Evolutionary conservation across 2,113 vertebrate genomes (phyloP).

Genomic region (Dissostichus mawsoni): DNA sequence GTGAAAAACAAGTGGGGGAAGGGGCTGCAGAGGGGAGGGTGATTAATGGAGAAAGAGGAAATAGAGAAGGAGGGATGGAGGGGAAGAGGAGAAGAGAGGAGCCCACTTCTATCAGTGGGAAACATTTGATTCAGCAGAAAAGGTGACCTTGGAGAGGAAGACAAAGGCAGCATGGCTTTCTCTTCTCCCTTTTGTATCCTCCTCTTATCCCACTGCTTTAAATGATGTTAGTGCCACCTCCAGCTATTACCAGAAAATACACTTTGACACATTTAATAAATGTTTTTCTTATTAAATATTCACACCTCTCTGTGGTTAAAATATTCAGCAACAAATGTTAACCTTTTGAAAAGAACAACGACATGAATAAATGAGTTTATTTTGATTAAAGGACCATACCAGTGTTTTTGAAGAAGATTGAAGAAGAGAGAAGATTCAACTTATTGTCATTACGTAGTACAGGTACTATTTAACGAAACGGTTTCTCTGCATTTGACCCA

Average conservation of each 20-base stretch:
- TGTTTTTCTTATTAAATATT: neutral
- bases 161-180: slow-evolving; percentile 61
- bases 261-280: slow-evolving; percentile 18
- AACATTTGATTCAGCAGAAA: slow-evolving; percentile 82
- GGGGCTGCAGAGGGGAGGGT: slow-evolving; percentile 32
- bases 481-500: too few relatives aligned
- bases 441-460: too few relatives aligned
- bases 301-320: neutral
- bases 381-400: neutral
- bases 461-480: too few relatives aligned
- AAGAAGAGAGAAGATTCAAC: too few relatives aligned
- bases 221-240: slow-evolving; percentile 16
- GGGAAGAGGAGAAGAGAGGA: slow-evolving; percentile 48
- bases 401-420: neutral
- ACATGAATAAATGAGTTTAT: neutral
- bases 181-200: slow-evolving; percentile 11
- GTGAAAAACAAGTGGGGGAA: slow-evolving; percentile 52
- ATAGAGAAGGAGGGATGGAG: slow-evolving; percentile 52
- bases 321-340: neutral
- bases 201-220: neutral
- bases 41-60: slow-evolving; percentile 64
- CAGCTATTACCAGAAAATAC: slow-evolving; percentile 3
- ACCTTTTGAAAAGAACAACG: neutral
- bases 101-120: slow-evolving; percentile 67
- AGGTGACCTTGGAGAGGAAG: slow-evolving; percentile 81